Conservation (phyloP, 2,113 vertebrate species). For the Vireo altiloquus region DNA sequence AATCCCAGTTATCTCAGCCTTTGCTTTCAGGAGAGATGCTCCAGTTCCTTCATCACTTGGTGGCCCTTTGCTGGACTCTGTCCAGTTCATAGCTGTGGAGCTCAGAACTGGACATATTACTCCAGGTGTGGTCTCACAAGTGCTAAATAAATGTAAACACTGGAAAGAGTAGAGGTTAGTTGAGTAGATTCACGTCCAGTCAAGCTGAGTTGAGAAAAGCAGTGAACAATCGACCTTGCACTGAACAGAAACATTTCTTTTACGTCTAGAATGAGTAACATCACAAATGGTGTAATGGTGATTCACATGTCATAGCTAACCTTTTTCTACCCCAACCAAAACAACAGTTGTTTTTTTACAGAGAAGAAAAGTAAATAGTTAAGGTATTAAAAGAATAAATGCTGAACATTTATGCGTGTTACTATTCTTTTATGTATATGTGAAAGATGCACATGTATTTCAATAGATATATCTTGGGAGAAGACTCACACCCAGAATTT, state of each 20-base stretch:
- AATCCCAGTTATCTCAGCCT: not conserved
- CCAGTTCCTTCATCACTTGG: not conserved
- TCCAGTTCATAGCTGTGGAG: not conserved
- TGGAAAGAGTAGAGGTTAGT: not conserved
- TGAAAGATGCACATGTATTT: not conserved
- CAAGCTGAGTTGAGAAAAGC: fast-evolving
- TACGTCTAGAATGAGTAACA: not conserved
- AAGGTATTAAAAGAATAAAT: not conserved
- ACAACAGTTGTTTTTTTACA: not conserved
- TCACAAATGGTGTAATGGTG: not conserved
- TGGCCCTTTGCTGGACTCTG: not conserved
- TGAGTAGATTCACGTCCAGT: not conserved
- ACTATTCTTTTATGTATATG: not conserved
- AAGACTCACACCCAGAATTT: not conserved
- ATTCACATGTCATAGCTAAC: not conserved
- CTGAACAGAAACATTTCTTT: not conserved
- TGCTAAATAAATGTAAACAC: not conserved
- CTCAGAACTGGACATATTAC: not conserved
- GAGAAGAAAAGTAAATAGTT: not conserved
- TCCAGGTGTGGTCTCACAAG: not conserved
- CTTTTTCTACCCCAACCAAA: not conserved
- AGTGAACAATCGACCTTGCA: not conserved
- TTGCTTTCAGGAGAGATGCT: not conserved
- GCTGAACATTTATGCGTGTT: not conserved
- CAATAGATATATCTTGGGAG: not conserved